Evolutionary conservation across 2,797 vertebrate genomes (phyloP).

Genomic region (Rhinella marina): DNA sequence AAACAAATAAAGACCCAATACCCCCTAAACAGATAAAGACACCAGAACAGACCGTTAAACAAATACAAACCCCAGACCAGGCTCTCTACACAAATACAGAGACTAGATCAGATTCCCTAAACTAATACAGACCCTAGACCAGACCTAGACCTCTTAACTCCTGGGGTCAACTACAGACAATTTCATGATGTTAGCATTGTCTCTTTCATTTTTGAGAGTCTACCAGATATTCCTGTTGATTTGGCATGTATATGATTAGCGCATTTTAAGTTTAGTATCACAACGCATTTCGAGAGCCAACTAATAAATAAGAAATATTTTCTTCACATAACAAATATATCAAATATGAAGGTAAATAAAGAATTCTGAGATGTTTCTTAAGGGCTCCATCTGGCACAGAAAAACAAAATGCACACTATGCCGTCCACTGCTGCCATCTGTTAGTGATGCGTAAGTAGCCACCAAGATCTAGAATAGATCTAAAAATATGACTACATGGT

Average conservation of each 20-base stretch:
- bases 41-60: too few species aligned
- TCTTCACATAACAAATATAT: neutral
- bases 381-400: neutral
- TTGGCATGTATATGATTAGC: neutral
- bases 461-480: neutral
- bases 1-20: too few species aligned
- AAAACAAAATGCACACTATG: neutral
- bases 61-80: too few species aligned
- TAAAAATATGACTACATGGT: neutral
- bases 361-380: neutral
- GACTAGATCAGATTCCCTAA: neutral
- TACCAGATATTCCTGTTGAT: neutral
- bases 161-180: too few species aligned
- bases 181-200: too few species aligned
- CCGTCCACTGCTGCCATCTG: constrained; percentile 15
- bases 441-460: neutral
- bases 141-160: neutral
- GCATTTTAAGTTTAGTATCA: neutral
- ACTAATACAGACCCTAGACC: neutral
- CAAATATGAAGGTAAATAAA: neutral
- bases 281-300: neutral
- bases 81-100: neutral
- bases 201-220: too few species aligned
- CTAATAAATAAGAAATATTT: neutral
- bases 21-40: too few species aligned